Evolutionary conservation across 1,140 invertebrate species (phyloP).

Genomic region (Drosophila bifasciata): DNA sequence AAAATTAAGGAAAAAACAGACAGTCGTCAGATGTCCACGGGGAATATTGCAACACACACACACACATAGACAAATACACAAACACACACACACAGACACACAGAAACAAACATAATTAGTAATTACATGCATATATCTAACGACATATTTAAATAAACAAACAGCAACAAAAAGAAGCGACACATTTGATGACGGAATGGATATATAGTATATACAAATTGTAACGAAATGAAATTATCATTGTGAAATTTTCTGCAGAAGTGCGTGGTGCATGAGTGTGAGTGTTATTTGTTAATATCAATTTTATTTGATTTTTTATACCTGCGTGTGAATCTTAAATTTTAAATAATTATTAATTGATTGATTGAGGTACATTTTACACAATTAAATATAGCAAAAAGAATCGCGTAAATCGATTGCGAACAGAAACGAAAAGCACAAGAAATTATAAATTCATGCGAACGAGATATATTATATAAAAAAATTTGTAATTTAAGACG

Average conservation of each 20-base stretch:
- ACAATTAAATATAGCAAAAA: constrained; percentile 50
- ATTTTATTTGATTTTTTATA: constrained; percentile 37
- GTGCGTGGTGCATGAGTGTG: constrained; percentile 35
- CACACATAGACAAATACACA: not conserved
- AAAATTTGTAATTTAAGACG: constrained; percentile 61
- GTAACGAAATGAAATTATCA: constrained; percentile 74
- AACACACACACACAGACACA: constrained; percentile 13
- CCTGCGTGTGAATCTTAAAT: constrained; percentile 26
- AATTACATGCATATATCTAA: constrained; percentile 38
- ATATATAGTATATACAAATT: constrained; percentile 33
- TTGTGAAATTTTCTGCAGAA: constrained; percentile 49
- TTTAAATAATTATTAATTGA: constrained; percentile 42
- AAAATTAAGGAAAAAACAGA: constrained; percentile 10
- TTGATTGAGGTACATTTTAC: constrained; percentile 37
- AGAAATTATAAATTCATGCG: constrained; percentile 63
- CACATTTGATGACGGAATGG: constrained; percentile 24
- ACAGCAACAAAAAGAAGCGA: constrained; percentile 30
- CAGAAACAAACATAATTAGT: constrained; percentile 27
- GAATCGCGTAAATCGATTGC: constrained; percentile 33
- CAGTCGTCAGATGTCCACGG: not conserved
- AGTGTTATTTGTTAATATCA: constrained; percentile 50
- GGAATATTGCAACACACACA: not conserved
- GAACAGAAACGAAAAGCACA: constrained; percentile 62
- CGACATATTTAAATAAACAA: constrained; percentile 43
- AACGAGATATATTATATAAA: constrained; percentile 22